Conservation (phyloP, 2,888 invertebrate genomes). For the Napeogenes inachia region DNA sequence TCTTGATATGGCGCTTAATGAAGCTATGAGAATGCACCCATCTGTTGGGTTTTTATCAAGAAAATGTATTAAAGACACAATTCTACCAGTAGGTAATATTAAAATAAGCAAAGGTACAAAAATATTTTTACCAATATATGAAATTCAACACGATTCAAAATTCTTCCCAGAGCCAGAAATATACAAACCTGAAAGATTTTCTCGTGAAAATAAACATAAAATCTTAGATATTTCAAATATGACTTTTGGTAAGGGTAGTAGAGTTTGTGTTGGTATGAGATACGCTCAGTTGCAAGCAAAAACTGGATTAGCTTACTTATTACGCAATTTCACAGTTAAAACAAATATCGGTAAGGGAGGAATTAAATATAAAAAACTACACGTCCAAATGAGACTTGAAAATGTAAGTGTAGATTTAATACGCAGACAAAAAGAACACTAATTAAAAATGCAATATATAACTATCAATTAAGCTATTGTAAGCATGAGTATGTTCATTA, state of each 20-base stretch:
- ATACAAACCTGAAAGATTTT: slow-evolving; percentile 61
- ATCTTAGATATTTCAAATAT: slow-evolving; percentile 43
- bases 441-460: too few relatives aligned
- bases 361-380: slow-evolving; percentile 34
- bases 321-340: slow-evolving; percentile 41
- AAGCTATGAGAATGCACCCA: slow-evolving; percentile 49
- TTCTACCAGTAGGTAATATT: slow-evolving; percentile 50
- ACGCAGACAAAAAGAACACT: slow-evolving; percentile 11
- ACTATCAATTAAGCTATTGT: too few relatives aligned
- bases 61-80: slow-evolving; percentile 42
- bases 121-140: slow-evolving; percentile 45
- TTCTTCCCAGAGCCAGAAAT: slow-evolving; percentile 59
- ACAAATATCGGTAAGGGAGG: slow-evolving; percentile 37
- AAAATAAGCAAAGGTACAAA: slow-evolving; percentile 47
- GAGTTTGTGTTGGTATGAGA: slow-evolving; percentile 61
- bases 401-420: slow-evolving; percentile 26
- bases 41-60: slow-evolving; percentile 45
- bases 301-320: slow-evolving; percentile 39
- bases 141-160: slow-evolving; percentile 58
- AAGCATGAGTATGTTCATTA: too few relatives aligned
- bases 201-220: slow-evolving; percentile 38
- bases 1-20: slow-evolving; percentile 47
- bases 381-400: slow-evolving; percentile 23
- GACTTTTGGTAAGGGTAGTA: slow-evolving; percentile 65
- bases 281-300: slow-evolving; percentile 35